Base-by-base conservation (phyloP, 1,140 invertebrate species). In the Drosophila tsacasi region DNA sequence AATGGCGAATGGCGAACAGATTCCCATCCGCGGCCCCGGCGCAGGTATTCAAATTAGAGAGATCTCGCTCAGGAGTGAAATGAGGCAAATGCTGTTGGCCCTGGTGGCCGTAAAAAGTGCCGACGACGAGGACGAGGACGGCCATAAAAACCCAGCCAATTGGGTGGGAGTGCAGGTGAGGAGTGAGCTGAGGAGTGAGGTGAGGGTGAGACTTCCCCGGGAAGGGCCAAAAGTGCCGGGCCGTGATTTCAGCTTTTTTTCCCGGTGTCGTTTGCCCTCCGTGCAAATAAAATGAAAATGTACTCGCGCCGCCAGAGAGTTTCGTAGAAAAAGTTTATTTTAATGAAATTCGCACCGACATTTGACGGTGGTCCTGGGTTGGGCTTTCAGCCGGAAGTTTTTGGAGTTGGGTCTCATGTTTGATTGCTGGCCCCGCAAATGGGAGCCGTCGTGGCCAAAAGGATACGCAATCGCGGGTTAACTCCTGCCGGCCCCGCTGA, bases 271-370 rank as follows among this genome's bases (percentile, higher is more conserved):
- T 49, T 73, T 79, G 58, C 55, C 54, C 19, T 6, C 12, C 63
- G 46, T 37, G 83, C 77, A 84, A 89, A 89, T 90, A 89, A 89
- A 89, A 89, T 62, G 84, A 89, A 90, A 84, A 89, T 89, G 85
- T 84, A 89, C 84, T 89, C 81, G 80, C 74, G 80, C 74, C 58
- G 83, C 35, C 21, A 15, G 44, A 21, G 49, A 68, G 71, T 44
- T 73, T 73, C 71, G 84, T 84, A 69, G 85, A 89, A 89, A 87
- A 89, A 89, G 85, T 89, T 90, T 89, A 81, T 90, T 89, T 89
- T 87, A 87, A 87, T 87, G 84, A 87, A 87, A 87, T 84, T 87
- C 81, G 85, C 84, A 87, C 82, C 84, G 84, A 84, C 84, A 87
- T 87, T 87, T 87, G 81, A 89, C 68, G 84, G 72, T 69, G 63